These are phyloP conservation scores for Lasioglossum albipes DNA, from an alignment of 1,140 invertebrate genomes.

Conservation along the genomic window DNA sequence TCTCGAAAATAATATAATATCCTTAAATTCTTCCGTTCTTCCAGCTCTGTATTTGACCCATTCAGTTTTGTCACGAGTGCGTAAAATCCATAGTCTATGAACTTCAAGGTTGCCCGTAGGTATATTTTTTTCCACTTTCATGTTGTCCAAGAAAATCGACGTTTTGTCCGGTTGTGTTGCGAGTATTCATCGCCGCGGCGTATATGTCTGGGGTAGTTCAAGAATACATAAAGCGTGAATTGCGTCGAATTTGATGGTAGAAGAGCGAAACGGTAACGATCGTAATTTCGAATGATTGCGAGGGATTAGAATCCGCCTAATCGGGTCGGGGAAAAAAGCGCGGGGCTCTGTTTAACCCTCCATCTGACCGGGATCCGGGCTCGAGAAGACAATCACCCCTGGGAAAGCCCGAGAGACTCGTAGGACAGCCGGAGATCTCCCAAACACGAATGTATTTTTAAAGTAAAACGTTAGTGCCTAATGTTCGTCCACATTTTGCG, in stretches of 20 bases:
- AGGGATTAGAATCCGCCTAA: not conserved
- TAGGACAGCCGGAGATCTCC: constrained; percentile 51
- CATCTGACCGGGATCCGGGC: constrained; percentile 27
- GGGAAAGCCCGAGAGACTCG: constrained; percentile 48
- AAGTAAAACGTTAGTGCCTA: constrained; percentile 70
- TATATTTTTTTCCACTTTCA: no score
- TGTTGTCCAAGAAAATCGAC: no score
- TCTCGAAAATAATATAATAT: no score
- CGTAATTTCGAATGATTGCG: constrained; percentile 20
- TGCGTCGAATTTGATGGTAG: not conserved
- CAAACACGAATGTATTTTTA: constrained; percentile 65
- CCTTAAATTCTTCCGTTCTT: no score
- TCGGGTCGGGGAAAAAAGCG: not conserved
- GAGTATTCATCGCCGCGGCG: no score
- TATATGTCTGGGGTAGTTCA: not conserved
- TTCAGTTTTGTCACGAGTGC: no score
- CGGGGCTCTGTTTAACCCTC: constrained; percentile 24
- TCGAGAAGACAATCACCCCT: constrained; percentile 35
- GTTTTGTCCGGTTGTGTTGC: no score
- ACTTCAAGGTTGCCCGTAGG: no score
- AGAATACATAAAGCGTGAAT: not conserved
- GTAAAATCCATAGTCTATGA: no score
- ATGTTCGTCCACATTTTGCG: constrained; percentile 78
- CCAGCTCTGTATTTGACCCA: no score
- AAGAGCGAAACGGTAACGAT: not conserved